Evolutionary conservation across 2,113 vertebrate genomes (phyloP).

Genomic region (Tachysurus fulvidraco): DNA sequence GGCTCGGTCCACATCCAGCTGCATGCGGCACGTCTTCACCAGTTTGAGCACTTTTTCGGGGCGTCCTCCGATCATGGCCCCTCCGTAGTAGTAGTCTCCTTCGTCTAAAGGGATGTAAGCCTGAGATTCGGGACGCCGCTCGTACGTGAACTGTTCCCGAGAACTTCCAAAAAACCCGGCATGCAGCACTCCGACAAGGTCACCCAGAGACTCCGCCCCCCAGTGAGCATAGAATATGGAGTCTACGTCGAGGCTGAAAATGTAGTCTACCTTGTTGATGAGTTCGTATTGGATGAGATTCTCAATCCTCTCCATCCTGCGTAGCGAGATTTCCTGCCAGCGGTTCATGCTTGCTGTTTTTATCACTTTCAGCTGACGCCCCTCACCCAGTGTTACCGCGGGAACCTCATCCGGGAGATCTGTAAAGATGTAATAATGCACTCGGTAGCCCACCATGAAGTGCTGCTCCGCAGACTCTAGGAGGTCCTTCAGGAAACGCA

Average conservation of each 20-base stretch:
- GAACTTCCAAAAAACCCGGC: not conserved
- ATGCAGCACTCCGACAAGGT: not conserved
- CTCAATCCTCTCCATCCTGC: too few species aligned
- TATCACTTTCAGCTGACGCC: too few species aligned
- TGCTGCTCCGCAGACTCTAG: too few species aligned
- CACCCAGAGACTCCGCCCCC: constrained; percentile 7
- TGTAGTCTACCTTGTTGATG: not conserved
- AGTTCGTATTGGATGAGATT: not conserved
- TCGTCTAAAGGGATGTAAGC: not conserved
- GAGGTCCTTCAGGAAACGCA: too few species aligned
- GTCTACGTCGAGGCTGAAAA: not conserved
- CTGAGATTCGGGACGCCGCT: not conserved
- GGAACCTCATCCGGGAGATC: too few species aligned
- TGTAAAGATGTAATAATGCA: too few species aligned
- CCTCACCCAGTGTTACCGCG: too few species aligned
- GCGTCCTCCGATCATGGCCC: too few species aligned
- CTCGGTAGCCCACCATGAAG: too few species aligned
- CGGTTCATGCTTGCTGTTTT: too few species aligned
- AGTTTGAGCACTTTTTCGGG: too few species aligned
- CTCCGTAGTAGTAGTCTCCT: not conserved
- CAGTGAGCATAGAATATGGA: constrained; percentile 9
- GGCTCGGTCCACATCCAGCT: not conserved
- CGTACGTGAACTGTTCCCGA: not conserved
- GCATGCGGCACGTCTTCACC: not conserved
- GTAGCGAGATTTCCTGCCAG: too few species aligned